Evolutionary conservation across 2,888 invertebrate species (phyloP).

Genomic region (Physocephala rufipes): DNA sequence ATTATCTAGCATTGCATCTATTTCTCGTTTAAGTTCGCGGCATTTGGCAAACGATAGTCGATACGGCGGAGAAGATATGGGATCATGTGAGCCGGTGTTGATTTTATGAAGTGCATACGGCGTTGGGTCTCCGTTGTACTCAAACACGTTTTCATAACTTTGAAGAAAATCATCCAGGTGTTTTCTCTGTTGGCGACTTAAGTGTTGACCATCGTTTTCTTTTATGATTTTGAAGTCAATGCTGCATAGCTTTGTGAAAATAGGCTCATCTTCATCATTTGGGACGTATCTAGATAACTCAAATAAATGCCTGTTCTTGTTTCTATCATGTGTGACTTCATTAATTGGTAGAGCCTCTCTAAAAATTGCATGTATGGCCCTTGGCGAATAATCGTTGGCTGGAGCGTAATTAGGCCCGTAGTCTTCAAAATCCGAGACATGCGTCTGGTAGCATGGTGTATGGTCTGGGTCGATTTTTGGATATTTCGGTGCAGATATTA

Average conservation of each 20-base stretch:
- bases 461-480: neutral
- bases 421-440: neutral
- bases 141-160: neutral
- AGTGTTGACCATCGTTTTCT: slow-evolving; percentile 30
- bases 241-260: neutral
- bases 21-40: slow-evolving; percentile 10
- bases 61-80: slow-evolving; percentile 29
- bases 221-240: slow-evolving; percentile 24
- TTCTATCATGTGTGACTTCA: slow-evolving; percentile 2
- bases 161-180: slow-evolving; percentile 25
- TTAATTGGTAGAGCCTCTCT: neutral
- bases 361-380: slow-evolving; percentile 22
- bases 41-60: slow-evolving; percentile 47
- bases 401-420: neutral
- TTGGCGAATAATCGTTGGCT: slow-evolving; percentile 28
- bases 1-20: slow-evolving; percentile 48
- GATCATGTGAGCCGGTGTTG: neutral
- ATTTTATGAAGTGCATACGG: neutral
- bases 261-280: neutral
- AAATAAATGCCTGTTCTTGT: neutral
- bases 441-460: neutral
- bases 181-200: slow-evolving; percentile 12
- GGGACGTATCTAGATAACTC: neutral
- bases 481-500: neutral
- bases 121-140: neutral